These are phyloP conservation scores for Batillaria attramentaria DNA, from an alignment of 1,140 invertebrate genomes.

Conservation along the genomic window DNA sequence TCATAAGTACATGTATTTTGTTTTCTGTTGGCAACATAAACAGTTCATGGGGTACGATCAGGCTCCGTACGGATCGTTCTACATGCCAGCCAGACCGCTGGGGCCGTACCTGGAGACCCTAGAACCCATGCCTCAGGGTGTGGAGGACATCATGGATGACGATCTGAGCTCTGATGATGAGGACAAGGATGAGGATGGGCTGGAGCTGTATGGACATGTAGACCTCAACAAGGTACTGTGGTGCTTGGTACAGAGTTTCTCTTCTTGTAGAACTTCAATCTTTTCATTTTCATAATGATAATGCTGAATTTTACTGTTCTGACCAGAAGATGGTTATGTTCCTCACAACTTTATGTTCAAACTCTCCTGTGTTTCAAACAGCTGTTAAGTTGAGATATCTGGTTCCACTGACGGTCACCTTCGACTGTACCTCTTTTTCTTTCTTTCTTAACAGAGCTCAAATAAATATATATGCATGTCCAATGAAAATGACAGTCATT, in stretches of 20 bases:
- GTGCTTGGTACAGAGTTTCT: too few species aligned
- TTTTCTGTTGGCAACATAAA: conserved; percentile 21
- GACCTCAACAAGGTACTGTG: conserved; percentile 12
- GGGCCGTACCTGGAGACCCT: conserved; percentile 1
- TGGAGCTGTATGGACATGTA: conserved; percentile 6
- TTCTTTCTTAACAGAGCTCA: neutral
- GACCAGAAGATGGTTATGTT: too few species aligned
- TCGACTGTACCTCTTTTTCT: too few species aligned
- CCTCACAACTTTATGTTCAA: too few species aligned
- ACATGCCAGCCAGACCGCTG: conserved; percentile 4
- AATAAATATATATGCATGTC: neutral
- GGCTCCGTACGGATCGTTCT: conserved; percentile 32
- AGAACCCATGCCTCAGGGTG: neutral
- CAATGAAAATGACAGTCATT: neutral
- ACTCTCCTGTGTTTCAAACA: too few species aligned
- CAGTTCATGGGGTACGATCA: conserved; percentile 32
- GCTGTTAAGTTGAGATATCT: too few species aligned
- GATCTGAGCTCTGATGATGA: conserved; percentile 8
- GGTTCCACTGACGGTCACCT: too few species aligned
- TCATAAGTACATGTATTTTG: too few species aligned
- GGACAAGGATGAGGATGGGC: neutral
- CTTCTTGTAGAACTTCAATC: too few species aligned
- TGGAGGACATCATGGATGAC: neutral
- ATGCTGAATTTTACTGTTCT: too few species aligned
- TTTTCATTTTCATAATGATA: neutral